Evolutionary conservation across 2,113 vertebrate species (phyloP).

Genomic region (Coracopsis vasa): DNA sequence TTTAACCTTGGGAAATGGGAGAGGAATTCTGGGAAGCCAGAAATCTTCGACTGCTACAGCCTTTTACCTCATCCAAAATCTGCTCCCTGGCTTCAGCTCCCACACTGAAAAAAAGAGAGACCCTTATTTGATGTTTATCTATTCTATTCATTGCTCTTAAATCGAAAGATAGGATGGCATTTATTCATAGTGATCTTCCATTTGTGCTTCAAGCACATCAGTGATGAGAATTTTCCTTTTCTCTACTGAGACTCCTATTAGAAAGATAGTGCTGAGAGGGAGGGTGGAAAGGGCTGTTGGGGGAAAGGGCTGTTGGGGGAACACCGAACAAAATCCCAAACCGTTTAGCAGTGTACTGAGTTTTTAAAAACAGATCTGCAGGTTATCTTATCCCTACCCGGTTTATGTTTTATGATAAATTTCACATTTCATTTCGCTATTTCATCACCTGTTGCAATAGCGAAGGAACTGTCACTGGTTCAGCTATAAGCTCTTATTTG

Average conservation of each 20-base stretch:
- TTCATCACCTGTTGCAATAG: slow-evolving; percentile 26
- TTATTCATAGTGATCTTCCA: slow-evolving; percentile 46
- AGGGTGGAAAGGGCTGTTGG: background rate
- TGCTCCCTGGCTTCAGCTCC: slow-evolving; percentile 54
- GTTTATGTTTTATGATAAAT: slow-evolving; percentile 28
- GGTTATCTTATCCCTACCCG: background rate
- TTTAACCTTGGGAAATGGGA: slow-evolving; percentile 85
- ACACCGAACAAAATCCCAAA: background rate
- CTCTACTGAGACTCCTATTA: background rate
- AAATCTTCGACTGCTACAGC: slow-evolving; percentile 69
- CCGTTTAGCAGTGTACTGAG: background rate
- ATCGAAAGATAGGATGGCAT: slow-evolving; percentile 13
- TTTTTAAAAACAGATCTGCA: background rate
- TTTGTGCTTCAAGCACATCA: slow-evolving; percentile 32
- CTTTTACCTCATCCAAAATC: slow-evolving; percentile 69
- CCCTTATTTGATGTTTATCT: slow-evolving; percentile 70
- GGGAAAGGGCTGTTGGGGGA: background rate
- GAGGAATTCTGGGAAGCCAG: slow-evolving; percentile 74
- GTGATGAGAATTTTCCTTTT: background rate
- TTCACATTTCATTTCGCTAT: slow-evolving; percentile 4
- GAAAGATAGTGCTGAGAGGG: background rate
- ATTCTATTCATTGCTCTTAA: slow-evolving; percentile 53
- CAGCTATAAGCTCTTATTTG: slow-evolving; percentile 31
- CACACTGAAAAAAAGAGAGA: slow-evolving; percentile 24
- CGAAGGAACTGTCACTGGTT: background rate